Evolutionary conservation across 2,888 invertebrate genomes (phyloP), one percentile per base, ranked within the genome.

Genomic region (Xestia sexstrigata): DNA sequence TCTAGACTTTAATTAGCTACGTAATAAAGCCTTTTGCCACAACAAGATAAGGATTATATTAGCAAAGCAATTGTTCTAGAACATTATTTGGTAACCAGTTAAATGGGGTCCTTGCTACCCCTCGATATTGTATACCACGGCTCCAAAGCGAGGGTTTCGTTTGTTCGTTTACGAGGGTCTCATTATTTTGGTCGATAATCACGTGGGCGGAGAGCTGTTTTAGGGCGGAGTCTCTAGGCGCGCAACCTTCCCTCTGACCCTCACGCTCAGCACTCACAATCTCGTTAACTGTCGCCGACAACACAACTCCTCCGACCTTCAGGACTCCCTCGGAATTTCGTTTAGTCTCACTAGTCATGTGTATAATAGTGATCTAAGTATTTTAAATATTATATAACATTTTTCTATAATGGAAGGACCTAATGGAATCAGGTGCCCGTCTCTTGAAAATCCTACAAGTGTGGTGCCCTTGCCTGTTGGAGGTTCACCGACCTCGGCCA

Each of bases 401-500:
- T 90, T 71, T 90, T 23, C 13, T 66, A 42, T 39, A 6, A 94
- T 95, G 95, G 95, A 95, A 67, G 88, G 89, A 55, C 81, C 87
- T 72, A 92, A 91, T 73, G 90, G 89, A 45, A 79, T 90, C 30
- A 87, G 90, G 42, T 93, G 92, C 52, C 79, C 90, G 1, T 87
- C 90, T 4, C 75, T 91, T 82, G 93, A 92, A 23, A 87, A 80
- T 42, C 35, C 75, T 60, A 76, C 84, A 4, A 91, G 87, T 66
- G 89, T 88, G 6, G 89, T 88, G 35, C 89, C 93, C 6, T 79
- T 90, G 70, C 82, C 90, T 7, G 86, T 89, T 76, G 93, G 88
- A 65, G 90, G 92, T 42, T 95, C 94, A 78, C 97, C 96, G 74
- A 97, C 93, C 88, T 97, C 94, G 87, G 93, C 91, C 0, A 97